Evolutionary conservation across 2,113 vertebrate species (phyloP), one percentile per base, ranked within the genome.

Genomic region (Conger conger): DNA sequence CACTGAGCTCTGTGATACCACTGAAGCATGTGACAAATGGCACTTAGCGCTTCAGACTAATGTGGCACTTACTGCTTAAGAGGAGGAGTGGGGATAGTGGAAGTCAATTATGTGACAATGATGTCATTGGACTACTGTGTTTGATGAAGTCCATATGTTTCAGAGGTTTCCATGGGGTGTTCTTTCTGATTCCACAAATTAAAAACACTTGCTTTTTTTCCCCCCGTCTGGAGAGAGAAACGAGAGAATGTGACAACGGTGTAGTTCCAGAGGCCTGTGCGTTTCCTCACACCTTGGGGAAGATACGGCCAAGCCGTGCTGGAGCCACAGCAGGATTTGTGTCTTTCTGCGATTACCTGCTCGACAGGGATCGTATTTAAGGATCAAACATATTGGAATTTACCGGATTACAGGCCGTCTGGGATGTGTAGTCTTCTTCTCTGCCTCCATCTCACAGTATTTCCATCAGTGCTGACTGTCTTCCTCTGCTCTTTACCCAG

Each of bases 111-210:
- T 86, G 89, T 93, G 93, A 90, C 89, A 87, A 80, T 94, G 92
- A 95, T 92, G 92, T 93, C 91, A 93, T 89, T 77, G 83, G 81
- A 87, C 90, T 88, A 86, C 88, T 85, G 87, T 88, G 84, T 90
- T 87, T 91, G 84, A 94, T 93, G 42, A 87, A 79, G 73, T 76
- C 87, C 93, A 91, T 57, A 78, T 90, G 92, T 93, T 83, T 89
- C 17, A 23, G 37, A n/a, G 84, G 84, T 89, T 76, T 88, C 90
- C 86, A 76, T 87, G 87, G 17, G 77, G 82, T 63, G 17, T 35
- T 13, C 30, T 82, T 40, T 36, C 36, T 86, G 83, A 77, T 81
- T 38, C 79, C 79, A 78, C 84, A 87, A 81, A 86, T 81, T 45
- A 82, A 77, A 83, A 83, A 77, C 84, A 82, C 38, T 85, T 76